Evolutionary conservation across 2,797 vertebrate species (phyloP).

Genomic region (Platalea minor): DNA sequence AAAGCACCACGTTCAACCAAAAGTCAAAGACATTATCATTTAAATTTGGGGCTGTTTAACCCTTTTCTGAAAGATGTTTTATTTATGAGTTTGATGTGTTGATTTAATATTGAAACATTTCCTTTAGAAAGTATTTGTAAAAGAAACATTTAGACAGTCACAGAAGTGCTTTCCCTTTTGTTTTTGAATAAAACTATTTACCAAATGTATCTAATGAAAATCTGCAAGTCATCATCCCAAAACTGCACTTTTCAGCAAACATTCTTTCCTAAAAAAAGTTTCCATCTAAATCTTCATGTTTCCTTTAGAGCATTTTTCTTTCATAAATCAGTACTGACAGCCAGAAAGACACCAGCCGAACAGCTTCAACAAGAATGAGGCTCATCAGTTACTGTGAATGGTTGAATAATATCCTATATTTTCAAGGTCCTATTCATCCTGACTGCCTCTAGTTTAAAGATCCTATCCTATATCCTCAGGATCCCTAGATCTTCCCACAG

Average conservation of each 20-base stretch:
- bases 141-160: slow-evolving; percentile 39
- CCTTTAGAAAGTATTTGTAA: slow-evolving; percentile 4
- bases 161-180: slow-evolving; percentile 13
- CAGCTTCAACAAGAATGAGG: slow-evolving; percentile 27
- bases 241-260: slow-evolving; percentile 52
- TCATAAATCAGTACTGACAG: slow-evolving; percentile 47
- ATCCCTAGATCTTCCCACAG: background rate
- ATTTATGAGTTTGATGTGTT: background rate
- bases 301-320: slow-evolving; percentile 27
- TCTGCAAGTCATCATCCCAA: slow-evolving; percentile 54
- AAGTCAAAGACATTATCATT: background rate
- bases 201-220: slow-evolving; percentile 16
- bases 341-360: slow-evolving; percentile 34
- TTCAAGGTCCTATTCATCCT: slow-evolving; percentile 9
- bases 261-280: slow-evolving; percentile 31
- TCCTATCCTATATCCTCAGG: background rate
- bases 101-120: background rate
- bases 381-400: slow-evolving; percentile 15
- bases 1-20: background rate
- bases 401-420: background rate
- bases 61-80: background rate
- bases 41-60: background rate
- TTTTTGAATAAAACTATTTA: slow-evolving; percentile 29
- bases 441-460: background rate
- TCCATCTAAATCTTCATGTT: slow-evolving; percentile 29